Evolutionary conservation across 2,797 vertebrate genomes (phyloP).

Genomic region (Dendrocincla fuliginosa): DNA sequence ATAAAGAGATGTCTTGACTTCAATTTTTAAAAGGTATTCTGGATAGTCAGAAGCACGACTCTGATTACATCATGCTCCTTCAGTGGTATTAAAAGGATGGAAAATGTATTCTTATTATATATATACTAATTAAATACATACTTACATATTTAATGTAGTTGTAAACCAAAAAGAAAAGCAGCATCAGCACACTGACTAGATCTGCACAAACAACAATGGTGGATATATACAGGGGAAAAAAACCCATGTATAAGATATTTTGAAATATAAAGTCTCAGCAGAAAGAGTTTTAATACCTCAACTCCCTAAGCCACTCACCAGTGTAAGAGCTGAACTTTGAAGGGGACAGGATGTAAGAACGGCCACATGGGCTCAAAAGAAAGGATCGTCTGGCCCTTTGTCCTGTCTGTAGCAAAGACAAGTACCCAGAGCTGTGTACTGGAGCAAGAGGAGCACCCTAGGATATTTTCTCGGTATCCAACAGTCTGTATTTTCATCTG

Average conservation of each 20-base stretch:
- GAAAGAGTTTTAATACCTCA: background rate
- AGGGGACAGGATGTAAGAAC: background rate
- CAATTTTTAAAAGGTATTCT: background rate
- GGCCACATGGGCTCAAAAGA: background rate
- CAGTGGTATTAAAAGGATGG: background rate
- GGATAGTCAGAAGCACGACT: background rate
- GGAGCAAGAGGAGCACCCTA: background rate
- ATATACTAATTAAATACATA: background rate
- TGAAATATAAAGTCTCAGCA: background rate
- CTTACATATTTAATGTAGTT: background rate
- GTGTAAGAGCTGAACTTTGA: background rate
- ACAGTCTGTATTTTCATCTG: background rate
- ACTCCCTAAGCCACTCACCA: background rate
- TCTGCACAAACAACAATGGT: background rate
- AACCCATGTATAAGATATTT: too few relatives aligned
- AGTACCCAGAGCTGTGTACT: background rate
- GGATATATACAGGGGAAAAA: background rate
- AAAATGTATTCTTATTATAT: background rate
- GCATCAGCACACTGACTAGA: background rate
- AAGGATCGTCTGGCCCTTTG: background rate
- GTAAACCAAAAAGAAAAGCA: background rate
- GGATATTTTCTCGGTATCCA: background rate
- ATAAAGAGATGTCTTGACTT: background rate
- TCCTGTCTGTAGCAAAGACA: background rate
- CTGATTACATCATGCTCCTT: background rate